These are phyloP conservation scores for Cancer borealis DNA, from an alignment of 2,888 invertebrate genomes.

Conservation along the genomic window DNA sequence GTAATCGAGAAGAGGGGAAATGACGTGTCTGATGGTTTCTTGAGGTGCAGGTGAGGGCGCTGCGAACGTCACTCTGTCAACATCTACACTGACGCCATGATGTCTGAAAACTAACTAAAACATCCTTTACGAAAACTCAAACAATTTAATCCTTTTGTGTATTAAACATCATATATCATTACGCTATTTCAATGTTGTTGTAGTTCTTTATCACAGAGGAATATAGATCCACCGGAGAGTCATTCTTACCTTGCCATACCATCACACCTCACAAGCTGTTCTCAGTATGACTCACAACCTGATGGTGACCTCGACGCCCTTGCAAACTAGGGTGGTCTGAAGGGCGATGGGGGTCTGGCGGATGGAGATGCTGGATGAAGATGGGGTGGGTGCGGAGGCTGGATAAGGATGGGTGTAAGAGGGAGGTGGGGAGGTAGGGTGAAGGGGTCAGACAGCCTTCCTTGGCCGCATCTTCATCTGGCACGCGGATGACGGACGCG, in stretches of 20 bases:
- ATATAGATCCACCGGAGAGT: too few relatives aligned
- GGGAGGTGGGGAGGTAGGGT: background rate
- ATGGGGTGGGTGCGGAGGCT: background rate
- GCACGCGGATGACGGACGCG: background rate
- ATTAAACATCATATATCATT: background rate
- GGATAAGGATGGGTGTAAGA: background rate
- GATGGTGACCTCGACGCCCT: background rate
- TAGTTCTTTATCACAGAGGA: too few relatives aligned
- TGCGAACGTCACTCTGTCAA: background rate
- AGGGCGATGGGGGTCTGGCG: background rate
- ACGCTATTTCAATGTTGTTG: background rate
- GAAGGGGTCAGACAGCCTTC: conserved; percentile 25
- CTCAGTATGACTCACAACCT: background rate
- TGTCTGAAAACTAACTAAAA: background rate
- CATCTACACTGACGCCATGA: background rate
- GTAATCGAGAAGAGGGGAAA: conserved; percentile 12
- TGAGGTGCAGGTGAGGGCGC: conserved; percentile 1
- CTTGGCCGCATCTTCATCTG: background rate
- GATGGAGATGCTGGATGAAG: background rate
- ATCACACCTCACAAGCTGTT: background rate
- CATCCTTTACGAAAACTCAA: background rate
- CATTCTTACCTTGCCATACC: background rate
- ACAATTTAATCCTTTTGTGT: too few relatives aligned
- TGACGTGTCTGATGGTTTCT: conserved; percentile 1
- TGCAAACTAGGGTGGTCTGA: background rate